Conservation (phyloP, 2,113 vertebrate species). For the Scolopax mira region DNA sequence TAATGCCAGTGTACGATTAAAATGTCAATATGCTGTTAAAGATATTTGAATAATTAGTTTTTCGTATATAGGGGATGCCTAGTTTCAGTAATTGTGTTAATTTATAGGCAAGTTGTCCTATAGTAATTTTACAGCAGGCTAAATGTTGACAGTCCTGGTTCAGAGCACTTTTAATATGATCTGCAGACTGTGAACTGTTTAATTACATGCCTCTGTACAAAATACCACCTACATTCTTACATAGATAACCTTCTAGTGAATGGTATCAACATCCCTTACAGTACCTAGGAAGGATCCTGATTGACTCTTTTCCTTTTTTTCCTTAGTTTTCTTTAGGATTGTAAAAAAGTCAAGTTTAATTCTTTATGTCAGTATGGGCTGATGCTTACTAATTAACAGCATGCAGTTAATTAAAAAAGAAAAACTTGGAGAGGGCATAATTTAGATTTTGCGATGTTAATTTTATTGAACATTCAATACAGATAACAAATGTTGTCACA, state of each 20-base stretch:
- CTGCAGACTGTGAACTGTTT: background rate
- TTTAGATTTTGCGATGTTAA: background rate
- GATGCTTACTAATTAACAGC: conserved; percentile 3
- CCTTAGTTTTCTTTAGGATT: background rate
- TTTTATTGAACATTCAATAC: conserved; percentile 22
- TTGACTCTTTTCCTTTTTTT: background rate
- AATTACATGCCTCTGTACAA: background rate
- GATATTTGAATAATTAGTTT: conserved; percentile 15
- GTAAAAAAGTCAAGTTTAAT: background rate
- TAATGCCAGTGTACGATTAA: conserved; percentile 6
- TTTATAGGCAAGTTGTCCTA: background rate
- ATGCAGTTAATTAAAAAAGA: conserved; percentile 12
- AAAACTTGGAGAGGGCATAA: background rate
- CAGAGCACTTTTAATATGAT: background rate
- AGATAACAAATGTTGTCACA: background rate
- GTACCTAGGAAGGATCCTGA: background rate
- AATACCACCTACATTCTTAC: background rate
- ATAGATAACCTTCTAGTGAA: background rate
- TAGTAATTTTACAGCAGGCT: background rate
- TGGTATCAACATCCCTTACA: background rate
- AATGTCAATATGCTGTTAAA: conserved; percentile 33
- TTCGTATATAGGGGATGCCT: background rate
- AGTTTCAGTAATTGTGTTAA: background rate
- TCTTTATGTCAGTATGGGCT: background rate
- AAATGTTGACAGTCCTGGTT: background rate